Percentiles rank a stretch among this genome's conserved stretches.
These are phyloP conservation scores for Ispidina picta DNA, from an alignment of 2,797 vertebrate species.

Conservation along the genomic window DNA sequence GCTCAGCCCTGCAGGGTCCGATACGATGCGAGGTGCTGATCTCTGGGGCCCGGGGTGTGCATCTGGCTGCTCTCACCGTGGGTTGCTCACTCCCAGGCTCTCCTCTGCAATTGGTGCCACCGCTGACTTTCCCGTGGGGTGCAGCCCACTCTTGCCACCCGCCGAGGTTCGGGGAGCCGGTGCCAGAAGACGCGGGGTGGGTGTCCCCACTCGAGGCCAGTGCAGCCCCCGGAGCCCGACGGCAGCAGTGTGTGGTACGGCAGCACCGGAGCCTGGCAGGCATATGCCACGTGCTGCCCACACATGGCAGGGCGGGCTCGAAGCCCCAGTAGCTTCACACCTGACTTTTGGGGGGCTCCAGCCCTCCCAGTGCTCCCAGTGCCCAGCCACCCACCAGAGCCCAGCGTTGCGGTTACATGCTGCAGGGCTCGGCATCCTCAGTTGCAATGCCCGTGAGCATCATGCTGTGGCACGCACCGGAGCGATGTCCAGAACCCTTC, in stretches of 20 bases:
- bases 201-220: accelerated
- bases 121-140: accelerated
- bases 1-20: accelerated
- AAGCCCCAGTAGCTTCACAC: neutral
- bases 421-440: accelerated
- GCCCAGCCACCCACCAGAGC: neutral
- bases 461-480: neutral
- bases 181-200: accelerated
- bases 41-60: accelerated
- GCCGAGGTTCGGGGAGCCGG: accelerated
- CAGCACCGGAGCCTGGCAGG: neutral
- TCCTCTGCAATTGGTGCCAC: accelerated
- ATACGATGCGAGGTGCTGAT: accelerated
- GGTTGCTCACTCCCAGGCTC: accelerated
- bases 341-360: neutral
- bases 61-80: accelerated
- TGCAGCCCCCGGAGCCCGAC: accelerated
- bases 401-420: accelerated
- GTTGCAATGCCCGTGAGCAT: accelerated
- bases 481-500: neutral
- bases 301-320: neutral
- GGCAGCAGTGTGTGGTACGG: neutral
- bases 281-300: conserved; percentile 10
- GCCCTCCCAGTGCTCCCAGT: accelerated
- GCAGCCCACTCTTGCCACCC: neutral